These are phyloP conservation scores for Slavum lentiscoides DNA, from an alignment of 2,888 invertebrate genomes.

Conservation along the genomic window DNA sequence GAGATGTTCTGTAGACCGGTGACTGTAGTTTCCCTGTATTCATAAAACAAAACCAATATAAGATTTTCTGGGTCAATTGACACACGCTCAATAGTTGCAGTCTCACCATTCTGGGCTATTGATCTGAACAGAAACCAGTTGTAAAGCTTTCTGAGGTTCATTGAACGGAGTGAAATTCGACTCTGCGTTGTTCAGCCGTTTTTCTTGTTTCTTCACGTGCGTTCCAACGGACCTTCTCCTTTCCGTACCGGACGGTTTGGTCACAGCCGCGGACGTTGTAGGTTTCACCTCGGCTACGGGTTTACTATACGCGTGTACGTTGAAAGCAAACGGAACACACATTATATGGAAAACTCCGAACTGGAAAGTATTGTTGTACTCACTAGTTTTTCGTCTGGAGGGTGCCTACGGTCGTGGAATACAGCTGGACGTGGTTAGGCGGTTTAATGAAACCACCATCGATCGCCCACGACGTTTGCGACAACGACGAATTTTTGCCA, in stretches of 20 bases:
- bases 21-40: constrained; percentile 72
- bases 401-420: not conserved
- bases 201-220: constrained; percentile 11
- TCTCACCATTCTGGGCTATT: constrained; percentile 72
- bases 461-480: not conserved
- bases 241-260: not conserved
- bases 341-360: no score
- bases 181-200: not conserved
- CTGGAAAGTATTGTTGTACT: not conserved
- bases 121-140: constrained; percentile 68
- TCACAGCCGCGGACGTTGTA: not conserved
- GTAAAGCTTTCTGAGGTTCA: constrained; percentile 69
- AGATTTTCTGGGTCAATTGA: not conserved
- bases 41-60: no score
- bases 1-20: constrained; percentile 72
- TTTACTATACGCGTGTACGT: constrained; percentile 7
- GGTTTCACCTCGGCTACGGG: constrained; percentile 47
- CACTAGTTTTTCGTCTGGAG: constrained; percentile 22
- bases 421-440: not conserved
- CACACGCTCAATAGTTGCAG: not conserved
- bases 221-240: not conserved
- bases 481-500: not conserved
- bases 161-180: constrained; percentile 63
- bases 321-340: no score
- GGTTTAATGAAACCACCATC: not conserved